Conservation (phyloP, 2,797 vertebrate species). For the Acridotheres tristis region DNA sequence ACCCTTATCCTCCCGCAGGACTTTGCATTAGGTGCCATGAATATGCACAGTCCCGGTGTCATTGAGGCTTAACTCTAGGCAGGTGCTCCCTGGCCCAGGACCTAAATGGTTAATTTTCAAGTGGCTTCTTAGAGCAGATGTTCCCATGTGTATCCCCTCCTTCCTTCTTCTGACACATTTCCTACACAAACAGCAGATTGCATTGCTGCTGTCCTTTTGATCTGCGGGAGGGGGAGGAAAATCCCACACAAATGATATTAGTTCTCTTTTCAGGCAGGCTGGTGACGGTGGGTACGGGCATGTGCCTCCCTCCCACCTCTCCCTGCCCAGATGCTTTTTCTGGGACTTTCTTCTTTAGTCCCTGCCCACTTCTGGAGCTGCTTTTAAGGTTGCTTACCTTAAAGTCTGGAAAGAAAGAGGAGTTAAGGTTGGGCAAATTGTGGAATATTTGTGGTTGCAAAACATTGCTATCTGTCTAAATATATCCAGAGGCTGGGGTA, state of each 20-base stretch:
- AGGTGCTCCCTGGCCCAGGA: constrained; percentile 26
- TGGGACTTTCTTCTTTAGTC: not conserved
- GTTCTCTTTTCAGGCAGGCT: constrained; percentile 42
- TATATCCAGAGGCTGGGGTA: not conserved
- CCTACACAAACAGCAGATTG: constrained; percentile 77
- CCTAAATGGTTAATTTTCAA: constrained; percentile 71
- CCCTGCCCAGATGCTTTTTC: not conserved
- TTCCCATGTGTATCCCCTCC: constrained; percentile 74
- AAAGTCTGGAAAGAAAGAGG: not conserved
- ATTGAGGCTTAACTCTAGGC: not conserved
- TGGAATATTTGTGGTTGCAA: not conserved
- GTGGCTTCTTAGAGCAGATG: constrained; percentile 74
- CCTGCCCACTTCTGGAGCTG: not conserved
- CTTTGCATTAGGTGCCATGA: not conserved
- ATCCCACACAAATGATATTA: constrained; percentile 60
- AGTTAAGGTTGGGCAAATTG: not conserved
- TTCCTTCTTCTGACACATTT: constrained; percentile 73
- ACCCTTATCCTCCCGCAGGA: not conserved
- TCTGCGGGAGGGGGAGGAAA: constrained; percentile 60
- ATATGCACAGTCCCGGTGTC: fast-evolving
- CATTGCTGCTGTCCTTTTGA: constrained; percentile 76
- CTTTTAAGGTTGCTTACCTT: not conserved
- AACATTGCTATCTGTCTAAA: not conserved
- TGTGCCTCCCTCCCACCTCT: constrained; percentile 33
- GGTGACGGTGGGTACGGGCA: not conserved